Percentiles rank a stretch among this genome's conserved stretches.
These are phyloP conservation scores for Lindbergichthys nudifrons DNA, from an alignment of 2,797 vertebrate species.

Conservation along the genomic window DNA sequence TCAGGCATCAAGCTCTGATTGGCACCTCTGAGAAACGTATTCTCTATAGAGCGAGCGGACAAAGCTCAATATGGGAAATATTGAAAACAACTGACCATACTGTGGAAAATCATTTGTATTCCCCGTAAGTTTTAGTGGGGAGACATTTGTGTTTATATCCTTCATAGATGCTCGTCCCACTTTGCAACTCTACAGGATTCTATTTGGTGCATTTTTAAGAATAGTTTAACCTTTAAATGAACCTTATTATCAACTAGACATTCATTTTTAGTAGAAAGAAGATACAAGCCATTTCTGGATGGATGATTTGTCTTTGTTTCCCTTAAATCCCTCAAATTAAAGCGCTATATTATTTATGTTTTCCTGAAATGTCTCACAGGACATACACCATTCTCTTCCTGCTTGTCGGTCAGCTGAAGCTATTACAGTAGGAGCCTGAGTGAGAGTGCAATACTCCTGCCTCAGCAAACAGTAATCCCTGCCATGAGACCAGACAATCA, in stretches of 20 bases:
- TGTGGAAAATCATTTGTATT: too few species aligned
- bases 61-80: background rate
- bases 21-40: background rate
- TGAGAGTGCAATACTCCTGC: slow-evolving; percentile 40
- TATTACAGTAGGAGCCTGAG: slow-evolving; percentile 52
- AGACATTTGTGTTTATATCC: background rate
- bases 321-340: slow-evolving; percentile 33
- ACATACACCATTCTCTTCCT: slow-evolving; percentile 42
- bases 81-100: background rate
- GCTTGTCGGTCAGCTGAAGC: slow-evolving; percentile 52
- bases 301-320: slow-evolving; percentile 8
- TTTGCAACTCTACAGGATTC: background rate
- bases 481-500: slow-evolving; percentile 52
- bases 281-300: background rate
- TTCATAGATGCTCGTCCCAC: background rate
- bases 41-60: background rate
- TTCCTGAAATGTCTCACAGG: slow-evolving; percentile 22
- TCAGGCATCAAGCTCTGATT: background rate
- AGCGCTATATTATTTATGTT: slow-evolving; percentile 43
- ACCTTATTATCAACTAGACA: background rate
- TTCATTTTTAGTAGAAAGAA: background rate
- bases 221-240: background rate
- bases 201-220: background rate
- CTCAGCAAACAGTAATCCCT: slow-evolving; percentile 71
- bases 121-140: background rate